Evolutionary conservation across 2,888 invertebrate genomes (phyloP), one percentile per base, ranked within the genome.

Genomic region (Pyrgus malvae): DNA sequence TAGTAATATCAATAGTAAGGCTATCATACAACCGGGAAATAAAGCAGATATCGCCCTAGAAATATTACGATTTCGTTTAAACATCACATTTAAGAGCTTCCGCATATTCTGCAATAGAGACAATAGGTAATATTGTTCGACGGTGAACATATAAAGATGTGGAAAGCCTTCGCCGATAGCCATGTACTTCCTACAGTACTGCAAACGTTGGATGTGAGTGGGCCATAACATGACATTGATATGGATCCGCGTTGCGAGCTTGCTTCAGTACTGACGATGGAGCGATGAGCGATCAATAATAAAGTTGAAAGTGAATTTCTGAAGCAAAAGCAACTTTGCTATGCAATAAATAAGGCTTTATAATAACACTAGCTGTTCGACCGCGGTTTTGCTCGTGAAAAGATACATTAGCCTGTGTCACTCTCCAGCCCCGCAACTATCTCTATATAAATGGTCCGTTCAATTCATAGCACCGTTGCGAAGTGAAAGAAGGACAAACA

Each of bases 141-240:
- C 37, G 29, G 55, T 59, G 58, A 55, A 60, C 58, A 14, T 48
- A 57, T 60, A 56, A 49, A 62, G 49, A 56, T 40, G 45, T 53
- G 45, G 53, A 53, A 45, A 62, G 40, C 58, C 58, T 60, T 58
- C 54, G 53, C 54, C 46, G 46, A 59, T 59, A 56, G 53, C 45
- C 49, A 25, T 35, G 51, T 38, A 50, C 31, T 60, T 62, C 58
- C 55, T 56, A 53, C 46, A 33, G 42, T 37, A 35, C 55, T 40
- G 54, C 48, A 14, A 53, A 33, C 46, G 42, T 35, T 53, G 57
- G 58, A 59, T 58, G 55, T 29, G 55, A 40, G 53, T 53, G 44
- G 29, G 53, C 58, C 57, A 60, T 56, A 54, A 62, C 56, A 49
- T 51, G 57, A 60, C 57, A 51, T 59, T 56, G 60, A 61, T 62